phyloP scores from a whole-genome alignment of 2,797 vertebrate genomes.

The Pantherophis alleghaniensis region DNA sequence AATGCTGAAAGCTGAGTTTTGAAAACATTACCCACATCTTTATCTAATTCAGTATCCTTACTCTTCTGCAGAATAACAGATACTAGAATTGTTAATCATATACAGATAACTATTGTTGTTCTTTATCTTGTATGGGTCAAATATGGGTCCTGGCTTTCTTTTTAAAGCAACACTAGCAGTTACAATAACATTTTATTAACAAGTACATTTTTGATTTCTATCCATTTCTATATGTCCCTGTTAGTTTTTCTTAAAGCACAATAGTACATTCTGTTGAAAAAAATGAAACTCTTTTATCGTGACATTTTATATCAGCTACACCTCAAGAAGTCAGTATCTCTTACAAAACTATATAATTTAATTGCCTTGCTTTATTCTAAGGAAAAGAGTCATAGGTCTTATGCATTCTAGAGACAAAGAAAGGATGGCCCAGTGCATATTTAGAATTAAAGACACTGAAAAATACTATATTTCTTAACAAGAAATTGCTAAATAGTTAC shows the following conservation, averaged over 20 bases:
- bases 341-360: slow-evolving; percentile 56
- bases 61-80: background rate
- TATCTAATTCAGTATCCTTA: background rate
- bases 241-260: slow-evolving; percentile 37
- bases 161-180: slow-evolving; percentile 7
- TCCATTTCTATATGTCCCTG: slow-evolving; percentile 51
- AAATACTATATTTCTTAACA: background rate
- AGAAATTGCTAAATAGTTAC: slow-evolving; percentile 7
- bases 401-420: background rate
- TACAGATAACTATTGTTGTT: background rate
- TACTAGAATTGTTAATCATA: background rate
- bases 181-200: slow-evolving; percentile 36
- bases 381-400: slow-evolving; percentile 27
- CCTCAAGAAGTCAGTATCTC: slow-evolving; percentile 57
- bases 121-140: background rate
- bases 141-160: background rate
- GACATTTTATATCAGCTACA: slow-evolving; percentile 60
- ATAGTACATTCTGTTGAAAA: slow-evolving; percentile 19
- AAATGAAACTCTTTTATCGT: slow-evolving; percentile 60
- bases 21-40: background rate
- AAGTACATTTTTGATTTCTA: slow-evolving; percentile 29
- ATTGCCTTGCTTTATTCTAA: slow-evolving; percentile 51
- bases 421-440: slow-evolving; percentile 28
- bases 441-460: slow-evolving; percentile 33
- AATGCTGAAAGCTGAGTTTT: background rate